Percentiles rank a stretch among this genome's conserved stretches.
Conservation (phyloP, 2,113 vertebrate species). For the Zosterops japonicus region DNA sequence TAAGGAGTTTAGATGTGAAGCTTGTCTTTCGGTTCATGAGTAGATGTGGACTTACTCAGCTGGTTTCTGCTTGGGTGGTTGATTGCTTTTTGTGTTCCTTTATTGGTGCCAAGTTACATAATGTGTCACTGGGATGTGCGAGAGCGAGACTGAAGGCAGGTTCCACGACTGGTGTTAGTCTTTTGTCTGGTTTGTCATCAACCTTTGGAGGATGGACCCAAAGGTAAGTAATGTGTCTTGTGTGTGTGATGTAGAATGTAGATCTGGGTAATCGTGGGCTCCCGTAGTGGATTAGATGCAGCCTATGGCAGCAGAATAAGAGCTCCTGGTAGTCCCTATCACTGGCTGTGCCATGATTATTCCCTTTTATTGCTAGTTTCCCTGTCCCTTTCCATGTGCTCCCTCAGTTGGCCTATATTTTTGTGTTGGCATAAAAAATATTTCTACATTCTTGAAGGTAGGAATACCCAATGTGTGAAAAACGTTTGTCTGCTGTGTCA, state of each 20-base stretch:
- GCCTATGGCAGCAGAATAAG: neutral
- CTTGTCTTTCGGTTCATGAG: neutral
- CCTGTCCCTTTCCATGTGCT: neutral
- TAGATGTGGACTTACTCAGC: neutral
- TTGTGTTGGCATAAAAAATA: neutral
- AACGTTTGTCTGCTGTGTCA: neutral
- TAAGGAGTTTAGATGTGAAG: neutral
- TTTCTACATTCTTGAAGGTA: neutral
- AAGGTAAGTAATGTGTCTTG: neutral
- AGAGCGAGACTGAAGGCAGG: neutral
- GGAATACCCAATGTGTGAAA: neutral
- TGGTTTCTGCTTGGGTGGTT: neutral
- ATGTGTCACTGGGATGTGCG: neutral
- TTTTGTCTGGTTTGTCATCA: neutral
- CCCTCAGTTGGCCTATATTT: neutral
- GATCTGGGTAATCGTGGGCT: neutral
- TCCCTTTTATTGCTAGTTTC: neutral
- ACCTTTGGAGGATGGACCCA: neutral
- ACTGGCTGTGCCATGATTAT: neutral
- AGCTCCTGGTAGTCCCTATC: neutral
- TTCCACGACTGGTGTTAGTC: neutral
- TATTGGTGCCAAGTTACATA: constrained; percentile 1
- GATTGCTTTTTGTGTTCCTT: constrained; percentile 24
- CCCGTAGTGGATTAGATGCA: neutral
- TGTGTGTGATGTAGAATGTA: neutral